phyloP scores from a whole-genome alignment of 1,140 invertebrate species.

The Maniola jurtina region DNA sequence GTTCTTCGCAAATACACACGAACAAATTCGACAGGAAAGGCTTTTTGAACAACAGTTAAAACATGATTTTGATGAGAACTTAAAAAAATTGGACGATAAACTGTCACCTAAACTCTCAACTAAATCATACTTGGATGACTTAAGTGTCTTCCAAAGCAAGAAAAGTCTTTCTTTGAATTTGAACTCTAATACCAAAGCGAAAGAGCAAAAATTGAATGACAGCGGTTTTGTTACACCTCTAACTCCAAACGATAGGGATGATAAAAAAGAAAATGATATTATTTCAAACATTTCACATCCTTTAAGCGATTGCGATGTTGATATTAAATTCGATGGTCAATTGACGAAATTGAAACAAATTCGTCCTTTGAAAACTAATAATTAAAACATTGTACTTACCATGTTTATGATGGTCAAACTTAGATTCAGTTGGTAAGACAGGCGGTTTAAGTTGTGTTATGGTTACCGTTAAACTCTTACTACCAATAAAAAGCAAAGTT shows the following conservation, averaged over 20 bases:
- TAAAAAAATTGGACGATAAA: slow-evolving; percentile 61
- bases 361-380: slow-evolving; percentile 44
- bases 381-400: slow-evolving; percentile 4
- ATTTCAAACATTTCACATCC: slow-evolving; percentile 70
- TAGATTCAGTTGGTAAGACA: too few relatives aligned
- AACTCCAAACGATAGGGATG: slow-evolving; percentile 48
- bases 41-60: slow-evolving; percentile 71
- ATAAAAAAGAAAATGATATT: slow-evolving; percentile 54
- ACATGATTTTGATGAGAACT: slow-evolving; percentile 73
- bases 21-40: slow-evolving; percentile 81
- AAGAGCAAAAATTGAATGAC: slow-evolving; percentile 49
- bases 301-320: slow-evolving; percentile 76
- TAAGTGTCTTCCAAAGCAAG: slow-evolving; percentile 52
- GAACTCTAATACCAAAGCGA: slow-evolving; percentile 38
- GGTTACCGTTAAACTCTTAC: too few relatives aligned
- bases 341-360: slow-evolving; percentile 73
- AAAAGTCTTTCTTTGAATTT: slow-evolving; percentile 67
- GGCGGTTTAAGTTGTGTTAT: too few relatives aligned
- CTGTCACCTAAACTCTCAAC: slow-evolving; percentile 32
- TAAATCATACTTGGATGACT: slow-evolving; percentile 57
- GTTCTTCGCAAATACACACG: slow-evolving; percentile 83
- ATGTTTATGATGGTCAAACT: too few relatives aligned
- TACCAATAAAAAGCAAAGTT: too few relatives aligned
- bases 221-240: slow-evolving; percentile 64
- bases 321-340: slow-evolving; percentile 75